Conservation (phyloP, 2,113 vertebrate genomes). For the Colistium nudipinnis region DNA sequence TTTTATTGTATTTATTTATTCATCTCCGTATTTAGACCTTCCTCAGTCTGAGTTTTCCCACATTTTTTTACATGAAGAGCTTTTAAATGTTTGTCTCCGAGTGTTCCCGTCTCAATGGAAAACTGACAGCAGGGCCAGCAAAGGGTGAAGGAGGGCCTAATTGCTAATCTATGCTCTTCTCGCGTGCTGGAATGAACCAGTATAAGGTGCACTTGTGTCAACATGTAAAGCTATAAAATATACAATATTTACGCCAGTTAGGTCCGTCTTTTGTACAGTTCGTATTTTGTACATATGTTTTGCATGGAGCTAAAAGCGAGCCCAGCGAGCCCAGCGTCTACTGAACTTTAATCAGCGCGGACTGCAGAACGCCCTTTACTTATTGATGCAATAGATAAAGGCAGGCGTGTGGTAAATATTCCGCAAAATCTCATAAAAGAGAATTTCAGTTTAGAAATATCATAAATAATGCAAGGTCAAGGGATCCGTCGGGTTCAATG, state of each 20-base stretch:
- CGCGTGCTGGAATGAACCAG: conserved; percentile 55
- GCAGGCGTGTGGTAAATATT: conserved; percentile 68
- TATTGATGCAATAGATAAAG: conserved; percentile 67
- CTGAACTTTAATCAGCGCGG: conserved; percentile 34
- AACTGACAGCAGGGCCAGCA: conserved; percentile 64
- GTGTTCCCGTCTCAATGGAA: conserved; percentile 59
- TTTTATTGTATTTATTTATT: conserved; percentile 82
- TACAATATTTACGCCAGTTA: conserved; percentile 34
- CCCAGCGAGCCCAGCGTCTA: background rate
- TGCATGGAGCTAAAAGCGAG: conserved; percentile 15
- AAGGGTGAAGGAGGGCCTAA: conserved; percentile 65
- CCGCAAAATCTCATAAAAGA: conserved; percentile 72
- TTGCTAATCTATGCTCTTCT: conserved; percentile 69
- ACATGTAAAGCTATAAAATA: conserved; percentile 52
- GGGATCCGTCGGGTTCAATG: conserved; percentile 13
- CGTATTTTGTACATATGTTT: conserved; percentile 5
- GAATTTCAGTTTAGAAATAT: conserved; percentile 51
- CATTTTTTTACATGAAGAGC: conserved; percentile 78
- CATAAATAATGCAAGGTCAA: conserved; percentile 55
- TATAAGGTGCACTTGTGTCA: conserved; percentile 49
- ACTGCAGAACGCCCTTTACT: conserved; percentile 39
- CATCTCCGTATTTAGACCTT: conserved; percentile 78
- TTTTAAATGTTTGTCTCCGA: conserved; percentile 77
- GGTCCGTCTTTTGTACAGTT: conserved; percentile 12
- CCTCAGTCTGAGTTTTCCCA: conserved; percentile 51